These are phyloP conservation scores for Bolborhynchus lineola DNA, from an alignment of 2,113 vertebrate genomes.

Conservation along the genomic window DNA sequence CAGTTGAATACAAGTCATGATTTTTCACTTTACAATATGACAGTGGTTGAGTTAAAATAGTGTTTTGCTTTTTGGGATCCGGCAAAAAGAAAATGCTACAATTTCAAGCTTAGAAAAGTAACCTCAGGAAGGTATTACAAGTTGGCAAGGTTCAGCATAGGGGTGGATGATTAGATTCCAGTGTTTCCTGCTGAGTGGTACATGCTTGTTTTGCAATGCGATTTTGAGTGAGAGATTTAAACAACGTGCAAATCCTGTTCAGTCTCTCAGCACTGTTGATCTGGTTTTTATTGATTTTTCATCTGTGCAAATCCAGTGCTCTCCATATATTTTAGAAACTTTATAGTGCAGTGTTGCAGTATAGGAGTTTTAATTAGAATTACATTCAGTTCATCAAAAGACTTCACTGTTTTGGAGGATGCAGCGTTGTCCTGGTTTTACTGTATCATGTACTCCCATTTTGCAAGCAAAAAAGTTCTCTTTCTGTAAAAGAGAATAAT, in stretches of 20 bases:
- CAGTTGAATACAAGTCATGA: not conserved
- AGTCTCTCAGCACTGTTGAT: constrained; percentile 72
- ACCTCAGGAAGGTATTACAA: constrained; percentile 66
- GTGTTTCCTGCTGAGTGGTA: constrained; percentile 72
- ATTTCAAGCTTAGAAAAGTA: constrained; percentile 66
- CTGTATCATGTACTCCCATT: not conserved
- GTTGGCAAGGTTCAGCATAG: constrained; percentile 63
- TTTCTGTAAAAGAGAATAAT: constrained; percentile 35
- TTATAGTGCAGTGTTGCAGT: constrained; percentile 8
- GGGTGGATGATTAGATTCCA: constrained; percentile 73
- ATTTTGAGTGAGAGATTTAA: constrained; percentile 74
- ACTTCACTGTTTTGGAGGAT: not conserved
- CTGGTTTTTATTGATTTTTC: constrained; percentile 81
- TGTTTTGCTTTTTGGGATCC: constrained; percentile 29
- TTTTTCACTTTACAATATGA: constrained; percentile 16
- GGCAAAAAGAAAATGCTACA: constrained; percentile 35
- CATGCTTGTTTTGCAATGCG: constrained; percentile 72
- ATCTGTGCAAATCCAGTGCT: constrained; percentile 67
- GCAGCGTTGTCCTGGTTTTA: not conserved
- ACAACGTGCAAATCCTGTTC: constrained; percentile 73
- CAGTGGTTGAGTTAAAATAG: constrained; percentile 2
- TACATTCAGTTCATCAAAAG: constrained; percentile 43
- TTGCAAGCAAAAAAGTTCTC: not conserved
- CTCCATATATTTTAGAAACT: constrained; percentile 51
- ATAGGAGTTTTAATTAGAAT: constrained; percentile 70